These are phyloP conservation scores for Rutilus rutilus DNA, from an alignment of 2,113 vertebrate species.

Conservation along the genomic window DNA sequence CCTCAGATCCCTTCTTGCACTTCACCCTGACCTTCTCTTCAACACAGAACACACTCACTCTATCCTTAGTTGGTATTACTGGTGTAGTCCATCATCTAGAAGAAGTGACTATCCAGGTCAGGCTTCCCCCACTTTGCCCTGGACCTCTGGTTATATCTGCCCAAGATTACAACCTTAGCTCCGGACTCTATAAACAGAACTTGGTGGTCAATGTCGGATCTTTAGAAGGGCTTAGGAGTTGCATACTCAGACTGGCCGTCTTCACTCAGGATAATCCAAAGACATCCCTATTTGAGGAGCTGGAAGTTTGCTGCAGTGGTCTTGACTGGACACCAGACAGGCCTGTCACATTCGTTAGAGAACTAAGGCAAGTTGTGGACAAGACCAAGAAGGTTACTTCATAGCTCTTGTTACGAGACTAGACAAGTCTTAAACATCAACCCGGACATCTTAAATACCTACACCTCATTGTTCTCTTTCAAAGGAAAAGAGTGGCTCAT, in stretches of 20 bases:
- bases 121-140: constrained; percentile 66
- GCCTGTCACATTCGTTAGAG: constrained; percentile 64
- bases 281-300: constrained; percentile 69
- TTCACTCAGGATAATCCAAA: constrained; percentile 62
- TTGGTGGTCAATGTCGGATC: constrained; percentile 69
- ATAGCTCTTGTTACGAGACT: not conserved
- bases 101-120: constrained; percentile 69
- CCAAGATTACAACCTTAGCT: constrained; percentile 54
- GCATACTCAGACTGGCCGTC: constrained; percentile 67
- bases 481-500: not conserved
- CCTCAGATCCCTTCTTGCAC: constrained; percentile 66
- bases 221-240: constrained; percentile 69
- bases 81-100: constrained; percentile 63
- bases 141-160: constrained; percentile 40
- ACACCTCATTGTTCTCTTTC: not conserved
- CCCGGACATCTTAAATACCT: not conserved
- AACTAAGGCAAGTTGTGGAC: constrained; percentile 67
- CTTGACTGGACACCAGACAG: constrained; percentile 67
- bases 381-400: constrained; percentile 68
- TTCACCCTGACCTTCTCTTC: constrained; percentile 74
- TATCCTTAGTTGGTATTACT: constrained; percentile 70
- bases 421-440: not conserved
- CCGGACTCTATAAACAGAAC: constrained; percentile 53
- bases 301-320: constrained; percentile 71
- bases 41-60: constrained; percentile 65